These are phyloP conservation scores for Idaea biselata DNA, from an alignment of 2,888 invertebrate genomes.

Conservation along the genomic window DNA sequence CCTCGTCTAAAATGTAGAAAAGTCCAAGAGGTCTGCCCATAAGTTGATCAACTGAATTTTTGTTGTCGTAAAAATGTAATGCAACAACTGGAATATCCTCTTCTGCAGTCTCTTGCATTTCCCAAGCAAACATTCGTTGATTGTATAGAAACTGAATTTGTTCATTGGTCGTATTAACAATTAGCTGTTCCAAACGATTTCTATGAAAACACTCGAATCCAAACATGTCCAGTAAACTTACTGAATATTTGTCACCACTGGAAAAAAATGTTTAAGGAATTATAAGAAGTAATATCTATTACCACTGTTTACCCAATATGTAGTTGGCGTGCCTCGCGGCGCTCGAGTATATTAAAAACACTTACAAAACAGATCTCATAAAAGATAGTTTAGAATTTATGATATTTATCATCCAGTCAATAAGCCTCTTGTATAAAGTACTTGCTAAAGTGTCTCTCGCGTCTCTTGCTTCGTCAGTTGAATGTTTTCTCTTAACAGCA, in stretches of 20 bases:
- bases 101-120: constrained; percentile 89
- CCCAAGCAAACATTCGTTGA: constrained; percentile 94
- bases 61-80: constrained; percentile 93
- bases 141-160: constrained; percentile 96
- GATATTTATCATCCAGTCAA: constrained; percentile 93
- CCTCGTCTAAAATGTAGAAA: constrained; percentile 92
- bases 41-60: constrained; percentile 91
- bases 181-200: constrained; percentile 92
- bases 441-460: constrained; percentile 92
- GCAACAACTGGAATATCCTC: constrained; percentile 88
- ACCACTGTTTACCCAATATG: background rate
- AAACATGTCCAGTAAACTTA: constrained; percentile 92
- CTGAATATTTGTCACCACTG: constrained; percentile 91
- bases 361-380: constrained; percentile 93
- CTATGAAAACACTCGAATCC: constrained; percentile 95
- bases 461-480: constrained; percentile 89
- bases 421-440: constrained; percentile 89
- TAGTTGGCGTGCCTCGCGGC: too few species aligned
- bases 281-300: constrained; percentile 10
- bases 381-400: constrained; percentile 92
- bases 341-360: too few species aligned
- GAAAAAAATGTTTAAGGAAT: constrained; percentile 39
- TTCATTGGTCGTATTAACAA: constrained; percentile 94
- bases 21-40: constrained; percentile 91
- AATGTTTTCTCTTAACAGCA: constrained; percentile 85